A percentile compares a stretch with the other conserved stretches of the same genome.
Conservation (phyloP, 2,797 vertebrate genomes). For the Centropyge bicolor region DNA sequence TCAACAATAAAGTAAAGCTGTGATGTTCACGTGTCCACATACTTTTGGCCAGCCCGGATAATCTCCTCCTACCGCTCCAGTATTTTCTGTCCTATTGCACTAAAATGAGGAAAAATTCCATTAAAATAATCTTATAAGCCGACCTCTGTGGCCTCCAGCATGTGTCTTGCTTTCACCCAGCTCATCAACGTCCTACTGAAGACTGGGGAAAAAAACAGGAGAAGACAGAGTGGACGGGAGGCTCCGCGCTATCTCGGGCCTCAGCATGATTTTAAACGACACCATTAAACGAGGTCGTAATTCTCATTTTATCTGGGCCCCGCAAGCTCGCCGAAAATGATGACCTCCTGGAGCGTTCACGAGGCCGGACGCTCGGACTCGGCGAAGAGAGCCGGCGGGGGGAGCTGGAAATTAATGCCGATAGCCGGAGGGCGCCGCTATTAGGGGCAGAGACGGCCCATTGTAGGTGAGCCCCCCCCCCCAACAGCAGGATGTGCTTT, state of each 20-base stretch:
- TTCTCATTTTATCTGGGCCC: constrained; percentile 68
- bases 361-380: constrained; percentile 40
- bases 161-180: constrained; percentile 11
- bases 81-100: neutral
- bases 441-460: constrained; percentile 43
- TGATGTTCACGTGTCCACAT: neutral
- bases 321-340: constrained; percentile 30
- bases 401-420: constrained; percentile 61
- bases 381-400: constrained; percentile 38
- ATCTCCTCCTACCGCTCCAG: neutral
- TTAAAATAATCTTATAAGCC: constrained; percentile 23
- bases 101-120: neutral
- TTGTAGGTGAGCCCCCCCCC: constrained; percentile 52
- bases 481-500: constrained; percentile 57
- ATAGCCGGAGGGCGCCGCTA: constrained; percentile 53
- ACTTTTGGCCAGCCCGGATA: neutral
- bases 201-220: constrained; percentile 15
- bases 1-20: neutral
- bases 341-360: constrained; percentile 53
- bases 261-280: constrained; percentile 73
- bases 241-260: constrained; percentile 40
- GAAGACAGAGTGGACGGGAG: constrained; percentile 34
- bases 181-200: constrained; percentile 35
- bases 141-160: neutral
- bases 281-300: constrained; percentile 73